Base-by-base conservation (phyloP, 2,797 vertebrate genomes). In the Chaetophractus vellerosus region DNA sequence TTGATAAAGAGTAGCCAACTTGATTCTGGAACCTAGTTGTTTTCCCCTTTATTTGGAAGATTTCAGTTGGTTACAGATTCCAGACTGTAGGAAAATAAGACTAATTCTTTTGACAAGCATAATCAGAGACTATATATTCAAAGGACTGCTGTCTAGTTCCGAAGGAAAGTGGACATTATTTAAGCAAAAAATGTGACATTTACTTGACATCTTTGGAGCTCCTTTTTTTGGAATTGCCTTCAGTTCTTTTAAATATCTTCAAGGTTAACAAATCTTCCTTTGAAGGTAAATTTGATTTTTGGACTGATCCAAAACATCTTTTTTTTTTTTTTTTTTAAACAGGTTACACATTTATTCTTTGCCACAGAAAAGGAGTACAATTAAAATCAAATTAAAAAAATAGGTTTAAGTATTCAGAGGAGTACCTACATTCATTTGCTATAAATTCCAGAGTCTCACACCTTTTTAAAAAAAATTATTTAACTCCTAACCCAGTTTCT, bases 201-300 rank as follows among this genome's bases (percentile, higher is more conserved):
- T 85, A 19, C 80, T 88, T 85, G 79, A 31, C 33, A 59, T 87
- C 18, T 88, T 94, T 64, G 69, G 19, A 92, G 45, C n/a, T 90
- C 26, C 45, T 90, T 89, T 79, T 79, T 80, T 59, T 74, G 28
- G 10, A 24, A 55, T 91, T 89, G 3, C 33, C 38, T 88, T 68
- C 26, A 85, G 6, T 89, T 71, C 81, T 94, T 94, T 88, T 57
- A 59, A 88, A 69, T 82, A 74, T 94, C 59, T 86, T 36, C 28
- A 94, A 18, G 48, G 8, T 11, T 55, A 86, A 36, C 18, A 95
- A 79, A 48, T 88, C 55, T 93, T 92, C 63, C 66, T 94, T 83
- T 93, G 82, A 95, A 92, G 52, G 31, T 88, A 41, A 93, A 61
- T 95, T 95, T 96, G 48, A 76, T 93, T 83, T 94, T 92, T 90